Evolutionary conservation across 2,113 vertebrate species (phyloP), one percentile per base, ranked within the genome.

Genomic region (Dicentrarchus labrax): DNA sequence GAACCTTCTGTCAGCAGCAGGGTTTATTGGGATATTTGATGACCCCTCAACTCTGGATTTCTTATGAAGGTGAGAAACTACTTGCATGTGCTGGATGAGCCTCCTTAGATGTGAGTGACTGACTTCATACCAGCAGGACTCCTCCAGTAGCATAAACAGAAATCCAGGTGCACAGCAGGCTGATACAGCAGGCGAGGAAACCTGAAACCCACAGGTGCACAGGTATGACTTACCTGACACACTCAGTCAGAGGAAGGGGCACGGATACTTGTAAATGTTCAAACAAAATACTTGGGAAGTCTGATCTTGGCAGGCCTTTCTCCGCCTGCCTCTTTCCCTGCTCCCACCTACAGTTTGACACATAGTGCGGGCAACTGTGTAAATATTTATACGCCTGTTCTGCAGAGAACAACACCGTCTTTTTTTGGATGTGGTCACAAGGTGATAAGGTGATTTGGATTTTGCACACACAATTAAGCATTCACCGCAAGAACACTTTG

Each of bases 151-250:
- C 36, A 75, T 82, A 87, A 90, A 84, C 75, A 88, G 51, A 87
- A 77, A 72, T 83, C 69, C 92, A 92, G 88, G 88, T 90, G 89
- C 60, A 11, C 22, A 24, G 80, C 76, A 60, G 73, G 50, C 48
- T 60, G 24, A 75, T 66, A 39, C 22, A 60, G 13, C 39, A 72
- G 54, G 59, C 22, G 54, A 53, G 17, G 77, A 59, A 89, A 91
- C 71, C 54, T 65, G 75, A 91, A 62, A 86, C 89, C 76, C 57
- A 57, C 89, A 91, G 90, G 91, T 93, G 91, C 76, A 45, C 80
- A 91, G 89, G 86, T 91, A 85, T 4, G 48, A 77, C 30, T 72
- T 80, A 62, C 61, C 72, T 73, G 79, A 79, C 79, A 74, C 24
- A 17, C 19, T 61, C 60, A n/a, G 45, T 74, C 57, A 68, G 38